phyloP scores from a whole-genome alignment of 2,113 vertebrate species.

The Oncorhynchus keta region DNA sequence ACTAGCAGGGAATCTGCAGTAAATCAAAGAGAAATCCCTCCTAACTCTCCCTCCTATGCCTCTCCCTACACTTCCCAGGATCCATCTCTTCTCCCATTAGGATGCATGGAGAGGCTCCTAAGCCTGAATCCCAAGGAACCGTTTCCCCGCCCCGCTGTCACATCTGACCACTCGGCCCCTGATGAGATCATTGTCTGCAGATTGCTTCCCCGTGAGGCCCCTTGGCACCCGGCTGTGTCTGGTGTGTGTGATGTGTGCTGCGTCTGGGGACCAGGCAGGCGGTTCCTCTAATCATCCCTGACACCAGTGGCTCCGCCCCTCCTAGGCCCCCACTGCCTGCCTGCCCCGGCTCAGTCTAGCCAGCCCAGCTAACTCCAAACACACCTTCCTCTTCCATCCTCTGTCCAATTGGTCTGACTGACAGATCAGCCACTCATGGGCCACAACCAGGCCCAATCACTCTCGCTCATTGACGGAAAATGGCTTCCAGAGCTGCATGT shows the following conservation, averaged over 20 bases:
- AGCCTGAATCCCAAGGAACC: neutral
- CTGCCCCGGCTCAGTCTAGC: conserved; percentile 35
- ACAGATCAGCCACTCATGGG: conserved; percentile 46
- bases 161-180: conserved; percentile 9
- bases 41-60: neutral
- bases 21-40: conserved; percentile 58
- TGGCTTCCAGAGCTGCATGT: conserved; percentile 75
- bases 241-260: conserved; percentile 4
- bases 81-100: neutral
- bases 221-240: conserved; percentile 30
- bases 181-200: conserved; percentile 40
- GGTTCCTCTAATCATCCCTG: conserved; percentile 70
- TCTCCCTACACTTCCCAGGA: conserved; percentile 6
- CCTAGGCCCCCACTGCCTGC: conserved; percentile 20
- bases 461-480: conserved; percentile 67
- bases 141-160: neutral
- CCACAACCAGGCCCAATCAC: conserved; percentile 65
- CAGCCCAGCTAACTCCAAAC: conserved; percentile 14
- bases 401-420: conserved; percentile 28
- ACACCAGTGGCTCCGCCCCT: conserved; percentile 61
- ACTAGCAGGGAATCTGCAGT: conserved; percentile 64
- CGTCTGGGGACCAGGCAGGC: conserved; percentile 34
- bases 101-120: neutral
- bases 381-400: conserved; percentile 11
- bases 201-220: conserved; percentile 44